Percentiles rank a stretch among this genome's conserved stretches.
Conservation (phyloP, 2,113 vertebrate genomes). For the Microcebus griseorufus region DNA sequence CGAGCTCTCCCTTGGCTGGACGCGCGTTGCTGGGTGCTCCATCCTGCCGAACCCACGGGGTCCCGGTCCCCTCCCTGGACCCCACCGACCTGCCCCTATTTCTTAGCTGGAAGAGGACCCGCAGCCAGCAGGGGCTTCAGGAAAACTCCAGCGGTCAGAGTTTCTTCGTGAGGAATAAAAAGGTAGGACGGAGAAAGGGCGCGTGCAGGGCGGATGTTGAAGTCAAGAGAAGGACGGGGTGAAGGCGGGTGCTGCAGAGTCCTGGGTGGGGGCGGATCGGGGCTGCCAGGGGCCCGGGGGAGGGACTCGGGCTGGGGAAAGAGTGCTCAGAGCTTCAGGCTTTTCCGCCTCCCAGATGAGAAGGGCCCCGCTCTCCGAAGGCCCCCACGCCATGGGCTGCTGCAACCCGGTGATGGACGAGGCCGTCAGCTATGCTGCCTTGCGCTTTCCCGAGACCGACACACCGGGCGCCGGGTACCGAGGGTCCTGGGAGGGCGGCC, state of each 20-base stretch:
- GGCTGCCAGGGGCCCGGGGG: neutral
- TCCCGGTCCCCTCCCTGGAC: neutral
- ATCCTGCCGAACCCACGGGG: neutral
- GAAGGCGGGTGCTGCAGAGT: neutral
- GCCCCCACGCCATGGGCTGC: conserved; percentile 53
- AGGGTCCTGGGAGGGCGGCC: neutral
- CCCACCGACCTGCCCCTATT: neutral
- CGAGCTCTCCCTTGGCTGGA: conserved; percentile 58
- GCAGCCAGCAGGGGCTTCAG: conserved; percentile 54
- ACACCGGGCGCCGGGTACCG: neutral
- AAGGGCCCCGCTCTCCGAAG: neutral
- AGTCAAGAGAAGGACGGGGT: conserved; percentile 81
- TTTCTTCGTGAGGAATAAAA: conserved; percentile 92
- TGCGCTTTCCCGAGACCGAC: conserved; percentile 52
- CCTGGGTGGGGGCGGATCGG: neutral
- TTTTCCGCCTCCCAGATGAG: conserved; percentile 23
- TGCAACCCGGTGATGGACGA: conserved; percentile 65
- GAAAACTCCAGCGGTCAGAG: conserved; percentile 86
- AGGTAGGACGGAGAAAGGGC: conserved; percentile 86
- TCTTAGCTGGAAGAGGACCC: conserved; percentile 66
- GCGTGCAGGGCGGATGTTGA: conserved; percentile 85
- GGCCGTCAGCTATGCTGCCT: neutral
- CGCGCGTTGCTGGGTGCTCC: rapidly evolving
- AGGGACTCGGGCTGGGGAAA: rapidly evolving
- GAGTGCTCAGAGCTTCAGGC: neutral